phyloP scores from a whole-genome alignment of 2,888 invertebrate genomes.

The Eurois occulta region DNA sequence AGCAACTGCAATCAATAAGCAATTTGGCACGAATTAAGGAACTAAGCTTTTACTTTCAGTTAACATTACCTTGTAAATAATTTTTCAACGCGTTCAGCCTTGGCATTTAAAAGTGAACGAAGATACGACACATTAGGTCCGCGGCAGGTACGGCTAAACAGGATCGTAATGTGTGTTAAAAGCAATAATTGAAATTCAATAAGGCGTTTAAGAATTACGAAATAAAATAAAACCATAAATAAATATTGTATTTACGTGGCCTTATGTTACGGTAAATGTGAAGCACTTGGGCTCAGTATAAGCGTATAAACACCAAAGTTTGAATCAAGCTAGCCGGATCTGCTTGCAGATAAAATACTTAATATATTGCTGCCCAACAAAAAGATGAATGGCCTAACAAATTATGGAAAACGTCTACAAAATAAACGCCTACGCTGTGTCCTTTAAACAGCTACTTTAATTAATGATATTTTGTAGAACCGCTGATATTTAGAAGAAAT shows the following conservation, averaged over 20 bases:
- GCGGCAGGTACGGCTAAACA: constrained; percentile 68
- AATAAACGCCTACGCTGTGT: constrained; percentile 45
- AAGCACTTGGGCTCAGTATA: constrained; percentile 22
- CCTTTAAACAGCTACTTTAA: constrained; percentile 43
- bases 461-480: constrained; percentile 41
- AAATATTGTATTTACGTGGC: constrained; percentile 29
- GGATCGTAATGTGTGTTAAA: constrained; percentile 71
- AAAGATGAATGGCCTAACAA: constrained; percentile 37
- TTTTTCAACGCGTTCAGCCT: constrained; percentile 75
- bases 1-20: constrained; percentile 49
- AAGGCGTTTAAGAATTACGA: constrained; percentile 68
- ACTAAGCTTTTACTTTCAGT: constrained; percentile 72
- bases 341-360: constrained; percentile 17
- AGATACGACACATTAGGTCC: constrained; percentile 78
- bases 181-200: constrained; percentile 70
- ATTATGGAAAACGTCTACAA: constrained; percentile 42
- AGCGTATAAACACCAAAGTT: constrained; percentile 4
- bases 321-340: constrained; percentile 32
- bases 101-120: constrained; percentile 83
- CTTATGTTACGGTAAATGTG: constrained; percentile 24
- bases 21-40: constrained; percentile 54
- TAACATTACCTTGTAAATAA: constrained; percentile 70
- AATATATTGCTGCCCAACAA: constrained; percentile 27
- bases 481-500: constrained; percentile 15
- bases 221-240: constrained; percentile 61